A percentile compares a stretch with the other conserved stretches of the same genome.
Evolutionary conservation across 2,113 vertebrate species (phyloP).

Genomic region (Turnix velox): DNA sequence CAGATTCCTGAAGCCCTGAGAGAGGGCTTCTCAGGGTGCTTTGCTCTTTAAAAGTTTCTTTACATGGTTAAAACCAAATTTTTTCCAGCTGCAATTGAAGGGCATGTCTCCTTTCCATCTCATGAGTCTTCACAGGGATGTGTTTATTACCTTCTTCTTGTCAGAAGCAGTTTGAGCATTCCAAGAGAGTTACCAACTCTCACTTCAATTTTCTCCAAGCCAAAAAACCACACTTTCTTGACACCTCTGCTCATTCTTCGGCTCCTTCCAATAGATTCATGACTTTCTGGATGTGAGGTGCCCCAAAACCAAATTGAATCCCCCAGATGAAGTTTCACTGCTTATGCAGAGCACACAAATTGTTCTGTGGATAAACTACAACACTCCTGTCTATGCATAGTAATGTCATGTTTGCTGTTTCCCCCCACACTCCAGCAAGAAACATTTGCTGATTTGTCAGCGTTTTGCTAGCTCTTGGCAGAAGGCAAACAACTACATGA

Average conservation of each 20-base stretch:
- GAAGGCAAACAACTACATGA: neutral
- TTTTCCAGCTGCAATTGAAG: neutral
- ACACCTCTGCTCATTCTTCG: neutral
- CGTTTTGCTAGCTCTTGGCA: slow-evolving; percentile 10
- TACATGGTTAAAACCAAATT: neutral
- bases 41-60: neutral
- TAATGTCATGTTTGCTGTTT: neutral
- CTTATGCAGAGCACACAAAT: neutral
- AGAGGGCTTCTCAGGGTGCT: neutral
- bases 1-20: neutral
- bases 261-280: neutral
- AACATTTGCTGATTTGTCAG: neutral
- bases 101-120: neutral
- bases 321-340: neutral
- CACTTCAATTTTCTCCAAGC: neutral
- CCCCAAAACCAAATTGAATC: neutral
- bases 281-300: neutral
- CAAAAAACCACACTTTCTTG: neutral
- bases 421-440: neutral
- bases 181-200: neutral
- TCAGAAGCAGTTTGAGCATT: neutral
- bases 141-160: neutral
- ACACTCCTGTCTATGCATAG: neutral
- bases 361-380: neutral
- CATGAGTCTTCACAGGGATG: neutral